These are phyloP conservation scores for Brienomyrus longianalis DNA, from an alignment of 2,113 vertebrate species.

Conservation along the genomic window DNA sequence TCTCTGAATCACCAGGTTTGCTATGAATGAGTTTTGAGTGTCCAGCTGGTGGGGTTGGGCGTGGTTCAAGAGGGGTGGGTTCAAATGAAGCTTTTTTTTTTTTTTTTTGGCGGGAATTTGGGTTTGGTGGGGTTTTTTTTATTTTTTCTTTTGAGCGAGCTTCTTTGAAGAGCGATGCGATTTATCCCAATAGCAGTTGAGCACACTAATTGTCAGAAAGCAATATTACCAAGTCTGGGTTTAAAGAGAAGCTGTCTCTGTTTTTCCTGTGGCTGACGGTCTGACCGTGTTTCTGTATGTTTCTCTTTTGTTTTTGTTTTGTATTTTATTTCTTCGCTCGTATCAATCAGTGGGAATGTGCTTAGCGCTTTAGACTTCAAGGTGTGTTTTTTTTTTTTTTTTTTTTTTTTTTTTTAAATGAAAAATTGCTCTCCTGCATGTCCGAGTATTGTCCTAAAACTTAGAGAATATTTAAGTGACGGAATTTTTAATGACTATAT, in stretches of 20 bases:
- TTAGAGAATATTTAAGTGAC: conserved; percentile 49
- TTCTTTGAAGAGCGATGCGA: background rate
- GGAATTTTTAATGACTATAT: conserved; percentile 45
- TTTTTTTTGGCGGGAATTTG: background rate
- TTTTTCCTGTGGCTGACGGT: conserved; percentile 52
- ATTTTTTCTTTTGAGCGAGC: background rate
- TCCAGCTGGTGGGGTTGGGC: conserved; percentile 56
- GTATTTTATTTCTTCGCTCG: conserved; percentile 65
- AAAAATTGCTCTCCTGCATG: conserved; percentile 73
- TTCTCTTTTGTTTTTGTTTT: conserved; percentile 26
- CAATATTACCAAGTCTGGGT: conserved; percentile 56
- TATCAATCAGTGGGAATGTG: conserved; percentile 98
- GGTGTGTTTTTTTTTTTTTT: conserved; percentile 30
- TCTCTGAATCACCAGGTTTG: conserved; percentile 69
- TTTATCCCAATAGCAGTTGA: conserved; percentile 35
- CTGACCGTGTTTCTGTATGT: conserved; percentile 46
- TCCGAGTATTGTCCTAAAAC: conserved; percentile 76
- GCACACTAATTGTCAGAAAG: conserved; percentile 49
- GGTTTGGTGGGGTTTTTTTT: background rate
- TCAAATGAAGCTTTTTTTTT: background rate
- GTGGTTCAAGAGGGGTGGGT: conserved; percentile 7
- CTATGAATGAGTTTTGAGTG: conserved; percentile 71
- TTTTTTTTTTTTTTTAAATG: conserved; percentile 27
- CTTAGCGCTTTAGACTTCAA: conserved; percentile 72
- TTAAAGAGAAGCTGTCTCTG: conserved; percentile 50